Percentiles rank a stretch among this genome's conserved stretches.
Evolutionary conservation across 2,113 vertebrate genomes (phyloP).

Genomic region (Sturnus vulgaris): DNA sequence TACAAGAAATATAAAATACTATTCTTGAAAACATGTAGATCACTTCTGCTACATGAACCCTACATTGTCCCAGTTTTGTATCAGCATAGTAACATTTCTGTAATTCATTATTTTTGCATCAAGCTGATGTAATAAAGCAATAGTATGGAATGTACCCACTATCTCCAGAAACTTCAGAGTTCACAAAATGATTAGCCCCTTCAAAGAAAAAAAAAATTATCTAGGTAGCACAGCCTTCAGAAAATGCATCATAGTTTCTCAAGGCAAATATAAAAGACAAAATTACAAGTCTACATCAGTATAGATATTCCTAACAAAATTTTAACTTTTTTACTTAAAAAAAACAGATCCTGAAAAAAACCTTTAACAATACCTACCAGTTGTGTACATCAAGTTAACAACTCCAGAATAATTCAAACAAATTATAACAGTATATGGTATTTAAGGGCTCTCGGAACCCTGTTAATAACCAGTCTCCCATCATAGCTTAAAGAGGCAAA

Average conservation of each 20-base stretch:
- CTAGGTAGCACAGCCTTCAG: background rate
- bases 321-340: constrained; percentile 52
- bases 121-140: background rate
- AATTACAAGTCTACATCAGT: background rate
- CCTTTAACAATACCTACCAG: constrained; percentile 52
- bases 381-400: constrained; percentile 42
- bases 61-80: background rate
- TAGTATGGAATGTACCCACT: background rate
- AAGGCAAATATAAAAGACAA: background rate
- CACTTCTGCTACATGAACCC: background rate
- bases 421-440: constrained; percentile 88
- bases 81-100: background rate
- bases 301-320: background rate
- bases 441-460: constrained; percentile 92
- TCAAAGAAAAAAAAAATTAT: background rate
- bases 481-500: constrained; percentile 98
- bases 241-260: background rate
- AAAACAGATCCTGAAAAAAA: background rate
- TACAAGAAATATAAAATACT: background rate
- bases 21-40: background rate
- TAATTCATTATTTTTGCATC: background rate
- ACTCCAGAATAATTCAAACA: constrained; percentile 28
- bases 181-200: background rate
- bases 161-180: background rate
- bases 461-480: constrained; percentile 95